phyloP scores from a whole-genome alignment of 2,113 vertebrate species.

The Mus pahari region DNA sequence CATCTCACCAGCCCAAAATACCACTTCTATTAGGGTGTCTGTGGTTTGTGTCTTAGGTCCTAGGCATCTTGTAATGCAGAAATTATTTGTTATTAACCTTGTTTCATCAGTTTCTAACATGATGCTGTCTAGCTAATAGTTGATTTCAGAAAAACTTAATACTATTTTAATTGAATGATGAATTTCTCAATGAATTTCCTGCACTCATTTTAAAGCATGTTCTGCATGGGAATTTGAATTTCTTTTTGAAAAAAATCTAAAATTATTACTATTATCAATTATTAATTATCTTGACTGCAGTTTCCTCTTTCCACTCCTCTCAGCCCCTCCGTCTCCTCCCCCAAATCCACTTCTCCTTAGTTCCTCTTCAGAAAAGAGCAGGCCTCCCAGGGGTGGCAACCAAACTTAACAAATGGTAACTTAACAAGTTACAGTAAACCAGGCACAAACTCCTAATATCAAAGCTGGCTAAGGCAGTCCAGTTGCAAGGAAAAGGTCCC shows the following conservation, averaged over 20 bases:
- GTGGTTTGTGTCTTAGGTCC: background rate
- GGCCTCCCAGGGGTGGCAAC: background rate
- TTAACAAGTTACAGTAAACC: background rate
- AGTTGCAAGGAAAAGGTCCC: background rate
- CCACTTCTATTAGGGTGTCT: background rate
- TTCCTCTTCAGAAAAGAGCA: background rate
- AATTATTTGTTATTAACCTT: background rate
- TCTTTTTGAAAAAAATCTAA: background rate
- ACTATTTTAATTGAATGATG: slow-evolving; percentile 29
- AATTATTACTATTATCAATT: background rate
- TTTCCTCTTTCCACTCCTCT: background rate
- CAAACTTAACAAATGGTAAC: background rate
- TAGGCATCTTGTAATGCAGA: background rate
- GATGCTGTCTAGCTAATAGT: background rate
- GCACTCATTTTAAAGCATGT: background rate
- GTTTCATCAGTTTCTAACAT: background rate
- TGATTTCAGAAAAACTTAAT: slow-evolving; percentile 38
- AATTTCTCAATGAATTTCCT: slow-evolving; percentile 37
- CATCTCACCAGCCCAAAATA: no score
- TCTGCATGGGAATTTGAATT: background rate
- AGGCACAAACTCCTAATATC: background rate
- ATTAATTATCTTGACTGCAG: background rate
- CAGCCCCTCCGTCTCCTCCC: background rate
- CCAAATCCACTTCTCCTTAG: background rate
- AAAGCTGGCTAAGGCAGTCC: background rate